Base-by-base conservation (phyloP, 1,140 invertebrate genomes). In the Zaprionus camerounensis region DNA sequence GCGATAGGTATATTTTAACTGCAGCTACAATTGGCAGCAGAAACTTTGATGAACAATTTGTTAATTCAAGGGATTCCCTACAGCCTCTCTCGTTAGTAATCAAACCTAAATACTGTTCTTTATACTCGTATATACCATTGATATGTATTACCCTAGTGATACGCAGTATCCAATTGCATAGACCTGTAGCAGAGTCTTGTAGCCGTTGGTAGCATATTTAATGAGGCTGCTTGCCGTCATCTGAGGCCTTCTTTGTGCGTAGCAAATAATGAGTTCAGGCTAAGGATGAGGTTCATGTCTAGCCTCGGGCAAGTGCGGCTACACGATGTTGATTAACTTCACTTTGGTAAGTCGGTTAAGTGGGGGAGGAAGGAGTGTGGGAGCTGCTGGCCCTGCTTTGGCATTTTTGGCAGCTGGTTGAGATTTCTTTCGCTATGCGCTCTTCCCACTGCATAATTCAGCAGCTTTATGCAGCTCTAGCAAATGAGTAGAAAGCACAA, bases 391-490 rank as follows among this genome's bases (percentile, higher is more conserved):
- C 5, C 13, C 53, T 63, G 51, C 65, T 46, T 61, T 61, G 38
- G 75, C 68, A 86, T 86, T 83, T 46, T 86, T 86, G 77, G 77
- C 80, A 86, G 73, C 80, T 83, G 84, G 59, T 78, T 64, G 56
- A 81, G 85, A 88, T 87, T 87, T 84, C 62, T 65, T 70, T 67
- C 63, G 51, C 53, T 22, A n/a, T 63, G 22, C 55, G 38, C 68
- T 41, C 61, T 59, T 62, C 24, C 36, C 36, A 46, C 67, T 67
- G 83, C 72, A 88, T 88, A 87, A 88, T 87, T 88, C 51, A 76
- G 74, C 74, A 69, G 81, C 78, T 87, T 87, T 88, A 90, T 87
- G 84, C 84, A 81, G 78, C 55, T 53, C 44, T 58, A 51, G 65
- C 17, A 63, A 51, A 57, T 57, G 55, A 44, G 41, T 31, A 38